Conservation (phyloP, 2,113 vertebrate species). For the Scytalopus superciliaris region DNA sequence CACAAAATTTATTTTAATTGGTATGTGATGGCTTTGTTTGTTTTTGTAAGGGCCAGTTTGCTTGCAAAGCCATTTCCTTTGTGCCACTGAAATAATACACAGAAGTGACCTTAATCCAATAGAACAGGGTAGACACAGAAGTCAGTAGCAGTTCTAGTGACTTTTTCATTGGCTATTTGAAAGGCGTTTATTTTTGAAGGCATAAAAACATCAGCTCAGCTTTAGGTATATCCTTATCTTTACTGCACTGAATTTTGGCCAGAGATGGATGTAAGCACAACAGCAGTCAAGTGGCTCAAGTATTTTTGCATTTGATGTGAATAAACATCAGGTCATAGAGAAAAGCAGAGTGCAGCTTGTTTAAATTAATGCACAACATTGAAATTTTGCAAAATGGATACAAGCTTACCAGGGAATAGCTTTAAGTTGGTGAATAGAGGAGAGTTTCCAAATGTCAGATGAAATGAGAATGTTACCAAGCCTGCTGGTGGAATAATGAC, state of each 20-base stretch:
- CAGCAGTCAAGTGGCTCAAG: not conserved
- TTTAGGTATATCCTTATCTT: not conserved
- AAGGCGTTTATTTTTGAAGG: not conserved
- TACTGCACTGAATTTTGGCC: not conserved
- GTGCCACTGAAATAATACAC: not conserved
- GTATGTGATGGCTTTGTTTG: not conserved
- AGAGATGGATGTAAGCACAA: not conserved
- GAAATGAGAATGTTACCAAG: not conserved
- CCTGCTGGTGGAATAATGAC: not conserved
- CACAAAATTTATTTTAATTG: slow-evolving; percentile 21
- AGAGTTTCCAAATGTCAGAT: not conserved
- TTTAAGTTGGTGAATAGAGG: not conserved
- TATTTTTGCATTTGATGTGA: not conserved
- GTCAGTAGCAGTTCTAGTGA: not conserved
- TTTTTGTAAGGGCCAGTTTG: not conserved
- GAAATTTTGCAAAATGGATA: not conserved
- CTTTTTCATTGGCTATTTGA: not conserved
- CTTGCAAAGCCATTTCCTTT: not conserved
- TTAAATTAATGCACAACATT: not conserved
- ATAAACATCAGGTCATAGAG: not conserved
- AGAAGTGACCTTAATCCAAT: not conserved
- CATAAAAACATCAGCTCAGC: not conserved
- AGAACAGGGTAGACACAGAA: not conserved
- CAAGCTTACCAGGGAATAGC: not conserved
- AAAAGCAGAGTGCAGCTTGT: not conserved